These are phyloP conservation scores for Macrotus californicus DNA, from an alignment of 2,113 vertebrate genomes.

Conservation along the genomic window DNA sequence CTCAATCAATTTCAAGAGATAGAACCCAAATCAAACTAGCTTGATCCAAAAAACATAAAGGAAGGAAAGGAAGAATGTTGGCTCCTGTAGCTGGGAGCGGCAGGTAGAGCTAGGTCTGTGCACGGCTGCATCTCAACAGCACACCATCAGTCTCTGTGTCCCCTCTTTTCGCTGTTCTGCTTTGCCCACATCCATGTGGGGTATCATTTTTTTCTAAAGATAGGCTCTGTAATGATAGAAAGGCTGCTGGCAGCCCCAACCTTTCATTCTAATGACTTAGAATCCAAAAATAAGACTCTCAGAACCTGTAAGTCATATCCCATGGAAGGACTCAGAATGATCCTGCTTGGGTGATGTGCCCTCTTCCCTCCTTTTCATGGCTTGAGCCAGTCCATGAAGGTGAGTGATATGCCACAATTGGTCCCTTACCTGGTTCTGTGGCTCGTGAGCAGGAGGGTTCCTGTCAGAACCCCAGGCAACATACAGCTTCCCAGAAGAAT, in stretches of 20 bases:
- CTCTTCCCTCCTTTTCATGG: background rate
- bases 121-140: background rate
- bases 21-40: background rate
- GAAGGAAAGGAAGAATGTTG: background rate
- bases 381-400: background rate
- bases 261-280: conserved; percentile 24
- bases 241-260: background rate
- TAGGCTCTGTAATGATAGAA: background rate
- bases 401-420: background rate
- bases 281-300: background rate
- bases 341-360: background rate
- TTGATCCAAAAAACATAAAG: background rate
- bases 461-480: background rate
- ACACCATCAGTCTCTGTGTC: background rate
- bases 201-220: background rate
- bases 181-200: background rate
- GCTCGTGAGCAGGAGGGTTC: background rate
- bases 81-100: background rate
- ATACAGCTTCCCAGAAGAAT: background rate
- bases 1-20: background rate
- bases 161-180: background rate
- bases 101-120: background rate
- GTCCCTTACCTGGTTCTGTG: background rate
- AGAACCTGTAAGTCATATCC: background rate
- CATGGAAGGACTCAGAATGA: background rate